A percentile compares a stretch with the other conserved stretches of the same genome.
phyloP scores from a whole-genome alignment of 2,888 invertebrate genomes.

The Polia nebulosa region DNA sequence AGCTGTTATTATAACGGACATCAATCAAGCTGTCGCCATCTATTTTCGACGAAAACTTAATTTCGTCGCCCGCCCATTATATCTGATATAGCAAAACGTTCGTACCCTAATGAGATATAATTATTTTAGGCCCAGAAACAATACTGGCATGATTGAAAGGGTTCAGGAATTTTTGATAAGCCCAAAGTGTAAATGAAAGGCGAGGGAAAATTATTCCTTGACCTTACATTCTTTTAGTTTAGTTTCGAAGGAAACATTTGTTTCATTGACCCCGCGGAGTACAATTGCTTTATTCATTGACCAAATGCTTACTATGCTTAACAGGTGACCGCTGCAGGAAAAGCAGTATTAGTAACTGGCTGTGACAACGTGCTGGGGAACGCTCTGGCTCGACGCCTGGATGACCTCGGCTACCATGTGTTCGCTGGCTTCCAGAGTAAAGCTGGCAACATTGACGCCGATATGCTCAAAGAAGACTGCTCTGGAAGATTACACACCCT shows the following conservation, averaged over 20 bases:
- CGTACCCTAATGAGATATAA: conserved; percentile 69
- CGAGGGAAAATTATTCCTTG: conserved; percentile 34
- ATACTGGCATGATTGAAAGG: conserved; percentile 59
- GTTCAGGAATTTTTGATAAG: conserved; percentile 45
- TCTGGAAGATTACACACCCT: conserved; percentile 94
- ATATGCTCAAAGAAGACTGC: conserved; percentile 94
- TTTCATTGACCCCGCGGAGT: conserved; percentile 4
- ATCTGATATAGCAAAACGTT: conserved; percentile 70
- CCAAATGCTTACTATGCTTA: conserved; percentile 5
- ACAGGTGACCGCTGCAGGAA: conserved; percentile 95
- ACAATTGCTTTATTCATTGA: conserved; percentile 21
- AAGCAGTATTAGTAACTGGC: conserved; percentile 96
- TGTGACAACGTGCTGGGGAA: conserved; percentile 95
- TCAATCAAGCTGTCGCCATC: conserved; percentile 86
- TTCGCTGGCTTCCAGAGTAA: conserved; percentile 95
- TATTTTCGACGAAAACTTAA: conserved; percentile 86
- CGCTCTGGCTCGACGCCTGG: conserved; percentile 94
- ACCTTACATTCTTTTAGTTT: conserved; percentile 30
- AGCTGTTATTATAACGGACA: conserved; percentile 84
- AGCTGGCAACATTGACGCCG: conserved; percentile 93
- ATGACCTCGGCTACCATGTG: conserved; percentile 96
- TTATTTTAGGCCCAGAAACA: conserved; percentile 68
- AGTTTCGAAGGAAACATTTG: conserved; percentile 26
- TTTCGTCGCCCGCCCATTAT: conserved; percentile 78
- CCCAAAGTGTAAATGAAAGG: conserved; percentile 44